These are phyloP conservation scores for Podarcis siculus DNA, from an alignment of 2,797 vertebrate species.

Conservation along the genomic window DNA sequence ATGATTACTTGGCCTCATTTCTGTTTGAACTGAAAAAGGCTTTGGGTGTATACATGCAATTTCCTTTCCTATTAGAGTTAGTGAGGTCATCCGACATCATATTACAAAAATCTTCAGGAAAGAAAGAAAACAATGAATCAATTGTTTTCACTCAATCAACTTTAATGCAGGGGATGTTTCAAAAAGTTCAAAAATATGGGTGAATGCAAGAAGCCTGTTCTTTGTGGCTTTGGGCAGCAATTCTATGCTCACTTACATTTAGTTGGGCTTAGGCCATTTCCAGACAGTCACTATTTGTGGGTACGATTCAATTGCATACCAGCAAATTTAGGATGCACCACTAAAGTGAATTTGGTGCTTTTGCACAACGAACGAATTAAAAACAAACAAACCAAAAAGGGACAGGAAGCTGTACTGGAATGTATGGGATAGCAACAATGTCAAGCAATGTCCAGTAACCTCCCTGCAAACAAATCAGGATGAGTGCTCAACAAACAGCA, in stretches of 20 bases:
- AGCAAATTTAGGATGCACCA: no score
- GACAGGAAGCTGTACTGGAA: no score
- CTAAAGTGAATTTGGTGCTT: no score
- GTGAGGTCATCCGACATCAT: background rate
- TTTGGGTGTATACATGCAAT: slow-evolving; percentile 4
- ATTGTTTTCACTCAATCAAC: background rate
- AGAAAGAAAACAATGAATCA: slow-evolving; percentile 20
- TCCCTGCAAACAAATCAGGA: no score
- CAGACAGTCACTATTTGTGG: no score
- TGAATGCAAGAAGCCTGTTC: background rate
- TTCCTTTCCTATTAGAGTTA: slow-evolving; percentile 3
- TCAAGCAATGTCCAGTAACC: no score
- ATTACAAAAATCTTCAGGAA: background rate
- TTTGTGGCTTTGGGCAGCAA: background rate
- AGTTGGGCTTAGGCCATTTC: no score
- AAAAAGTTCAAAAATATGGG: background rate
- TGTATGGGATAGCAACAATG: no score
- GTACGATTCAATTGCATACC: no score
- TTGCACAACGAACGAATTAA: no score
- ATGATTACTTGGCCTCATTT: background rate
- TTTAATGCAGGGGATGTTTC: background rate
- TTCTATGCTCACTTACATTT: background rate
- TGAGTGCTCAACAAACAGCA: no score
- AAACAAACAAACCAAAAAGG: no score
- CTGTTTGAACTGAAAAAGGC: background rate